A percentile compares a stretch with the other conserved stretches of the same genome.
phyloP scores from a whole-genome alignment of 2,888 invertebrate genomes.

The Coecobrya sp. region DNA sequence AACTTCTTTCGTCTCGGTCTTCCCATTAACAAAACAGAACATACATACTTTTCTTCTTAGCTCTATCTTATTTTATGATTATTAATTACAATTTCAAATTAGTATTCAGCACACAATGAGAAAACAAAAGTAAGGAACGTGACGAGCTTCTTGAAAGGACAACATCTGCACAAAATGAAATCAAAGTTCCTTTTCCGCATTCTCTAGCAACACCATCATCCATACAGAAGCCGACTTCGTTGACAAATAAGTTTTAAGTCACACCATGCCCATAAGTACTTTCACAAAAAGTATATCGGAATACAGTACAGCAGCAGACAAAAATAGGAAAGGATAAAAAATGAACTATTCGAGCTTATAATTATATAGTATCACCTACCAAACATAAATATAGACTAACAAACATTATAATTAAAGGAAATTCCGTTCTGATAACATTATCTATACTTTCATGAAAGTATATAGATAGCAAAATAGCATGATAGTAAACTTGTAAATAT shows the following conservation, averaged over 20 bases:
- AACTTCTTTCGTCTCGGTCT: too few relatives aligned
- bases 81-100: conserved; percentile 74
- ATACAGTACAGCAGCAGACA: neutral
- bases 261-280: conserved; percentile 2
- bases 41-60: neutral
- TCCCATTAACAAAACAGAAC: neutral
- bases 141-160: conserved; percentile 64
- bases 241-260: conserved; percentile 30
- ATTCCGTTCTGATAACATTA: neutral
- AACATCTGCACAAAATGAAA: conserved; percentile 63
- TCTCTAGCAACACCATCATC: conserved; percentile 16
- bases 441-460: neutral
- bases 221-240: neutral
- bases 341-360: neutral
- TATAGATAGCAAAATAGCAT: too few relatives aligned
- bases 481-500: too few relatives aligned
- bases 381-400: neutral
- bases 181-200: conserved; percentile 53
- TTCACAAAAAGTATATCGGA: neutral
- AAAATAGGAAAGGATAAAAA: neutral
- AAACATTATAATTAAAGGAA: conserved; percentile 47
- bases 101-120: conserved; percentile 68
- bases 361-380: neutral
- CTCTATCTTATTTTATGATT: conserved; percentile 71
- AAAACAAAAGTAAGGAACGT: conserved; percentile 75